Base-by-base conservation (phyloP, 2,113 vertebrate genomes). In the Planiliza haematocheilus region DNA sequence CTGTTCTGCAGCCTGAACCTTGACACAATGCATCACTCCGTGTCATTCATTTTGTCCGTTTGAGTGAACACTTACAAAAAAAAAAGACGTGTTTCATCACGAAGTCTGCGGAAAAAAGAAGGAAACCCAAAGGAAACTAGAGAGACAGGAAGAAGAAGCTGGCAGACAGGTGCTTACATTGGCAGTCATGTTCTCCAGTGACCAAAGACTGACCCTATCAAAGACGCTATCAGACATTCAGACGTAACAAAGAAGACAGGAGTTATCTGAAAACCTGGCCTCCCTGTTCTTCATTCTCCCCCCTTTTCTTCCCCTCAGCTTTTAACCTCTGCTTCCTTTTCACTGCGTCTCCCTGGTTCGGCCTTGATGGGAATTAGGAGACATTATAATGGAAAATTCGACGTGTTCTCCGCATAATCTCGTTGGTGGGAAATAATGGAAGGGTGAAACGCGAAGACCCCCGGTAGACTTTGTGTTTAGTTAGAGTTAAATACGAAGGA, bases 151-250 rank as follows among this genome's bases (percentile, higher is more conserved):
- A 36, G 9, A 59, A 49, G 11, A 77, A 55, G 50, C 13, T 14
- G 24, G 38, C 24, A 62, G 62, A 51, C 61, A 60, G 43, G 53
- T 57, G 21, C 79, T 60, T 55, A 18, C 9, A 50, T 36, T 50
- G 9, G 9, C 11, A 61, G 20, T 62, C 43, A 45, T 79, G 67
- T 60, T 74, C 59, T 20, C 38, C 21, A 0, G 10, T 79, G 42
- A 80, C 52, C 52, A 68, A 21, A 20, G 34, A 17, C 34, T 79
- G 64, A 80, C 51, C 48, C 38, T 1, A 60, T 77, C 72, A 75
- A 56, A 80, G 51, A 55, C 0, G 1, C n/a, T 16, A 39, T 53
- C 38, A 62, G 57, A 74, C 38, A 52, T 13, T 43, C 13, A 67
- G 66, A 51, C 13, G n/a, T 38, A 39, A 13, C 1, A 1, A 63